Conservation (phyloP, 2,797 vertebrate genomes). For the Erpetoichthys calabaricus region DNA sequence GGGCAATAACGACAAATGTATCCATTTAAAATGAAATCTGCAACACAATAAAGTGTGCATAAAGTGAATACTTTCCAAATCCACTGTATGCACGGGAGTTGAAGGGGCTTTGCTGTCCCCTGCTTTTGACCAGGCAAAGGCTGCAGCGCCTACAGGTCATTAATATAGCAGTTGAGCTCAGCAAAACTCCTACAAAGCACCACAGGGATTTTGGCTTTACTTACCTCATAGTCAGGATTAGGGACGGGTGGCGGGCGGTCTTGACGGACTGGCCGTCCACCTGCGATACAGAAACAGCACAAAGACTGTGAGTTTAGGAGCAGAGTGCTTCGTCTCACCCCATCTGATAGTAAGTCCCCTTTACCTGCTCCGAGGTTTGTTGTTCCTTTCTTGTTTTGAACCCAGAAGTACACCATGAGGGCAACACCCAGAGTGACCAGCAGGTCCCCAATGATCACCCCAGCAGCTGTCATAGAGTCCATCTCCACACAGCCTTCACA, state of each 20-base stretch:
- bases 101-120: neutral
- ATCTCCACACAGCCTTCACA: conserved; percentile 40
- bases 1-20: too few species aligned
- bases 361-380: conserved; percentile 24
- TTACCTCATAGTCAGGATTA: conserved; percentile 34
- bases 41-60: too few species aligned
- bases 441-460: conserved; percentile 16
- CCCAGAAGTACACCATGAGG: conserved; percentile 21
- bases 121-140: neutral
- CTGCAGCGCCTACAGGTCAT: too few species aligned
- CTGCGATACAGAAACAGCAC: conserved; percentile 5
- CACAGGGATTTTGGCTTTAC: neutral
- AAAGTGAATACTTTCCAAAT: too few species aligned
- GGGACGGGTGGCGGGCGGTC: conserved; percentile 15
- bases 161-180: too few species aligned
- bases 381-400: conserved; percentile 18
- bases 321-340: neutral
- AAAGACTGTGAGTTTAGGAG: neutral
- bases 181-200: too few species aligned
- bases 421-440: conserved; percentile 21
- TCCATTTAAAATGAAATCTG: too few species aligned
- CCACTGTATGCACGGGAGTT: too few species aligned
- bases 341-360: neutral
- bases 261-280: conserved; percentile 8
- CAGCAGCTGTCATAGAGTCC: accelerated